Evolutionary conservation across 2,888 invertebrate genomes (phyloP), one percentile per base, ranked within the genome.

Genomic region (Sympetrum striolatum): DNA sequence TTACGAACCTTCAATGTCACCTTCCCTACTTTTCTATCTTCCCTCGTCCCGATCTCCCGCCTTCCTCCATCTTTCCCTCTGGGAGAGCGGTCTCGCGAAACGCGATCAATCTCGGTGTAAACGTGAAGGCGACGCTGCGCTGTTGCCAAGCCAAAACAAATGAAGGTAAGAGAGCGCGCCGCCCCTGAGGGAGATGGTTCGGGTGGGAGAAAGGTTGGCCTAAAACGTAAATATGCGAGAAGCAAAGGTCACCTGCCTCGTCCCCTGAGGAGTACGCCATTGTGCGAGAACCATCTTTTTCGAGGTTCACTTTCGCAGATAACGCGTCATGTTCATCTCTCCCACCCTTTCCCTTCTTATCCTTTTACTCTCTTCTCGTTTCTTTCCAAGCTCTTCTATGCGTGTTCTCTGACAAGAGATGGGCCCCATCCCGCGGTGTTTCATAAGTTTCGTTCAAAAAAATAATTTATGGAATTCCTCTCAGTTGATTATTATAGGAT

Each of bases 101-200:
- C 60, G 86, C 86, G 86, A 86, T 86, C 86, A 86, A 86, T 86
- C 86, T 86, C 86, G 81, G 60, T 37, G 86, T 60, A 64, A 60
- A 86, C 86, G 86, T 39, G 86, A 86, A 86, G 86, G 86, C 60
- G 86, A 60, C 86, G 60, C 86, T 58, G 86, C 86, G 86, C 86
- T 86, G 86, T 86, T 86, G 86, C 86, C 86, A 86, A 86, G 86
- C 86, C 37, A 86, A 82, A 86, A 86, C 86, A 86, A 86, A 86
- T 86, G 86, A 64, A 82, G 82, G 58, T 58, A 18, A 58, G 82
- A 82, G 58, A 35, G 82, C 58, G 64, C 86, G 86, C 86, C 86
- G 86, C 82, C 48, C 82, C 82, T 31, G 22, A 60, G 64, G 86
- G 60, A 35, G 53, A 35, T 60, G 37, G 86, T 22, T n/a, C 6